A percentile compares a stretch with the other conserved stretches of the same genome.
Conservation (phyloP, 2,113 vertebrate genomes). For the Cyanoderma ruficeps region DNA sequence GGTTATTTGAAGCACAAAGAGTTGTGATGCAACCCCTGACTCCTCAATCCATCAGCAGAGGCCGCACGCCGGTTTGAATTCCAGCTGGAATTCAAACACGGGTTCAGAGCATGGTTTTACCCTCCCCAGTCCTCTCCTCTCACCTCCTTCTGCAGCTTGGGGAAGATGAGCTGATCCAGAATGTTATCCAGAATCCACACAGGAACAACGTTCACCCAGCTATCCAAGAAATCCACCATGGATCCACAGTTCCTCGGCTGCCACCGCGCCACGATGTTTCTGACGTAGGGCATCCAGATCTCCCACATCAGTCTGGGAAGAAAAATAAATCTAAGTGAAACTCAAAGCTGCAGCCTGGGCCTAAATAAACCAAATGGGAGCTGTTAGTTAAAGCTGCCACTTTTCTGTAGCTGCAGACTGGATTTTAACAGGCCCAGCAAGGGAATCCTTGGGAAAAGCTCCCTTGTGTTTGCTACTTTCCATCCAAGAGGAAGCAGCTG, state of each 20-base stretch:
- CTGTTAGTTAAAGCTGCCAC: background rate
- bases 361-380: background rate
- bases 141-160: conserved; percentile 95
- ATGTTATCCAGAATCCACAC: conserved; percentile 92
- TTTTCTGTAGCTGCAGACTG: background rate
- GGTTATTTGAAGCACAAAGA: background rate
- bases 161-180: conserved; percentile 94
- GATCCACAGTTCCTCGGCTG: conserved; percentile 89
- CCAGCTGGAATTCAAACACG: background rate
- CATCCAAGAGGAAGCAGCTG: background rate
- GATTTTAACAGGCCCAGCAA: background rate
- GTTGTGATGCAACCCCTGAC: rapidly evolving
- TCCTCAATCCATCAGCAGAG: rapidly evolving
- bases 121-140: background rate
- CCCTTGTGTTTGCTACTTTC: background rate
- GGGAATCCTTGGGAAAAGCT: background rate
- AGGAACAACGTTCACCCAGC: conserved; percentile 89
- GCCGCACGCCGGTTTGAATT: rapidly evolving
- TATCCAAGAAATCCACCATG: conserved; percentile 94
- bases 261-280: conserved; percentile 84
- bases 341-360: background rate
- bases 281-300: conserved; percentile 91
- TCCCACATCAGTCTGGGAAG: conserved; percentile 90
- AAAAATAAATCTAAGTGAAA: background rate
- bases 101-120: background rate